Conservation (phyloP, 2,888 invertebrate genomes). For the Neocrepidodera transversa region DNA sequence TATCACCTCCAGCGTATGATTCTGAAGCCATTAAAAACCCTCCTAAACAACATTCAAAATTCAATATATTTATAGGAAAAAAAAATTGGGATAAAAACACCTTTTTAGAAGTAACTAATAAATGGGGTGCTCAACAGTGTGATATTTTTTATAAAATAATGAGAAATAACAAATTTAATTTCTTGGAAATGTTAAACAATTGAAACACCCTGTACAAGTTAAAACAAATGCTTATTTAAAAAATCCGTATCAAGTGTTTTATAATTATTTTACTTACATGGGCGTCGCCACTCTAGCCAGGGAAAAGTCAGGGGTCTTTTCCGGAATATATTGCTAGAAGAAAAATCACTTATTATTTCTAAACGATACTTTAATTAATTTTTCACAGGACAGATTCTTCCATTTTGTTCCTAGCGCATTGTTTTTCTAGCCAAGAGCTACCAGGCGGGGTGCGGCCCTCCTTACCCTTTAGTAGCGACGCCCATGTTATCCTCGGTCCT, state of each 20-base stretch:
- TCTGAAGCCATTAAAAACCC: slow-evolving; percentile 15
- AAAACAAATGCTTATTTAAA: too few species aligned
- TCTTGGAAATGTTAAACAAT: too few species aligned
- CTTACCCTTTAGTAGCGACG: slow-evolving; percentile 8
- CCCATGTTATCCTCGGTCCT: slow-evolving; percentile 3
- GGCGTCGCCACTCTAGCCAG: slow-evolving; percentile 5
- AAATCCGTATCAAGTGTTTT: too few species aligned
- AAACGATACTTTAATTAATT: background rate
- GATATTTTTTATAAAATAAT: too few species aligned
- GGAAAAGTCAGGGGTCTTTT: background rate
- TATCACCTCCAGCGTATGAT: slow-evolving; percentile 40
- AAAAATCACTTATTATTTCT: background rate
- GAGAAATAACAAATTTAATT: too few species aligned
- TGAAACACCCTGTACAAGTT: background rate
- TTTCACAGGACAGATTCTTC: background rate
- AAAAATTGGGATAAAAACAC: too few species aligned
- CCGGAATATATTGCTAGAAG: background rate
- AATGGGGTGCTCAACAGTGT: too few species aligned
- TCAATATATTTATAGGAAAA: too few species aligned
- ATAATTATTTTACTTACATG: slow-evolving; percentile 5
- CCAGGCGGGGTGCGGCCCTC: background rate
- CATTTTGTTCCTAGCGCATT: background rate
- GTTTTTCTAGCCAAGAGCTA: background rate
- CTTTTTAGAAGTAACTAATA: too few species aligned
- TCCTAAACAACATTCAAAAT: background rate